Conservation (phyloP, 2,888 invertebrate genomes). For the Belgica antarctica region DNA sequence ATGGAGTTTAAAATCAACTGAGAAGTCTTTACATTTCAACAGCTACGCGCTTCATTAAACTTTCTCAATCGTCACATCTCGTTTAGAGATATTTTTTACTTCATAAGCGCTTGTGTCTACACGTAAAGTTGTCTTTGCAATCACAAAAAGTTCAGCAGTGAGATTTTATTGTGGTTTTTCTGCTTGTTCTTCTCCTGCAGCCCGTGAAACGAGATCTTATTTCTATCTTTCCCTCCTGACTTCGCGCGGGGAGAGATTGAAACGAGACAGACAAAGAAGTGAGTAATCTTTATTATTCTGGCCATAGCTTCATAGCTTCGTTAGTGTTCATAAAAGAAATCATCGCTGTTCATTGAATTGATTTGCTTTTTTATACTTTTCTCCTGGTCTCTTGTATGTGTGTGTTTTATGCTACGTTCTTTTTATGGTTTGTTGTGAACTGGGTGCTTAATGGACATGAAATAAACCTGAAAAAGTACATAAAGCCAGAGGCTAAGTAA, state of each 20-base stretch:
- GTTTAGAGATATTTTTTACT: no score
- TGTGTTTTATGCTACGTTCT: no score
- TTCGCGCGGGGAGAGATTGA: neutral
- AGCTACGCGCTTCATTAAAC: no score
- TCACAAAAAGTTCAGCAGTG: neutral
- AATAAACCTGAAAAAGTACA: neutral
- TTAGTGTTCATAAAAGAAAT: constrained; percentile 20
- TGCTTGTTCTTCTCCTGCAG: neutral
- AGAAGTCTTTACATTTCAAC: no score
- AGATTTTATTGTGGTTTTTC: neutral
- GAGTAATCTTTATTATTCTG: constrained; percentile 37
- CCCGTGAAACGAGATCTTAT: constrained; percentile 10
- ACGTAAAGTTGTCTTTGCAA: neutral
- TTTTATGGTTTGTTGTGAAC: constrained; percentile 11
- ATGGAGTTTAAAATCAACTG: no score
- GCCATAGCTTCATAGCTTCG: constrained; percentile 30
- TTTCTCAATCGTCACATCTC: neutral
- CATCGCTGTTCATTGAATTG: constrained; percentile 25
- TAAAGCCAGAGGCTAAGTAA: no score
- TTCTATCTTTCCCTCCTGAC: neutral
- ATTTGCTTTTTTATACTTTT: neutral
- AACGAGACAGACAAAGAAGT: constrained; percentile 7
- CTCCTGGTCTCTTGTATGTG: no score
- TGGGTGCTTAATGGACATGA: neutral
- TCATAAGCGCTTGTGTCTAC: neutral